A percentile compares a stretch with the other conserved stretches of the same genome.
Conservation (phyloP, 2,888 invertebrate genomes). For the Lasioglossum morio region DNA sequence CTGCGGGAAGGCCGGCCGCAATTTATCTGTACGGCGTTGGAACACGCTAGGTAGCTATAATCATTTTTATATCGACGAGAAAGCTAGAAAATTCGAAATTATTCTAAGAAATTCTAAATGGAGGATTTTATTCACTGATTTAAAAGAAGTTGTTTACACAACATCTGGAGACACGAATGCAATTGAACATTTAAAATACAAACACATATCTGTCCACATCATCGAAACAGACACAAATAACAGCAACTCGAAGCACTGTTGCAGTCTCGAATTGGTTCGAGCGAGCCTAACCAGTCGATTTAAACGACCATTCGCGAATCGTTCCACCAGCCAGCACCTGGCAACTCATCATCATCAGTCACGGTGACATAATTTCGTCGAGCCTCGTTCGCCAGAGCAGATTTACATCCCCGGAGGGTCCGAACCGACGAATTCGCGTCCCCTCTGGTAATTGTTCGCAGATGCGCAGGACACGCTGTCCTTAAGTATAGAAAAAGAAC, state of each 20-base stretch:
- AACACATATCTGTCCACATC: too few relatives aligned
- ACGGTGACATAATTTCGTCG: slow-evolving; percentile 13
- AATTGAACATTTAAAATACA: too few relatives aligned
- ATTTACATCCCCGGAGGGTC: background rate
- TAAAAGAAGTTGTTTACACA: too few relatives aligned
- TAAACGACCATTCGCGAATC: background rate
- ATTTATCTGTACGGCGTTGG: background rate
- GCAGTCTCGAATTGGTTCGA: background rate
- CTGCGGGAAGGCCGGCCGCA: background rate
- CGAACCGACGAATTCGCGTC: slow-evolving; percentile 8
- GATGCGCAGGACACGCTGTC: slow-evolving; percentile 49
- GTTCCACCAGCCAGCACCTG: background rate
- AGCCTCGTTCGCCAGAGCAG: background rate
- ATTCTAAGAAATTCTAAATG: too few relatives aligned
- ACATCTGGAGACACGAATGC: too few relatives aligned
- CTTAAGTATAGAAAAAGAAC: slow-evolving; percentile 23
- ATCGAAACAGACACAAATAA: background rate
- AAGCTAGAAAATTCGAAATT: too few relatives aligned
- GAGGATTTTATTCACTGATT: too few relatives aligned
- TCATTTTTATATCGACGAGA: background rate
- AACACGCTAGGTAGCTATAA: background rate
- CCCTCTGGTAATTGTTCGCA: slow-evolving; percentile 59
- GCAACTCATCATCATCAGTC: slow-evolving; percentile 14
- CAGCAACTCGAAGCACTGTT: background rate
- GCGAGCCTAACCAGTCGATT: background rate